phyloP scores from a whole-genome alignment of 2,797 vertebrate genomes.

The Pterois miles region DNA sequence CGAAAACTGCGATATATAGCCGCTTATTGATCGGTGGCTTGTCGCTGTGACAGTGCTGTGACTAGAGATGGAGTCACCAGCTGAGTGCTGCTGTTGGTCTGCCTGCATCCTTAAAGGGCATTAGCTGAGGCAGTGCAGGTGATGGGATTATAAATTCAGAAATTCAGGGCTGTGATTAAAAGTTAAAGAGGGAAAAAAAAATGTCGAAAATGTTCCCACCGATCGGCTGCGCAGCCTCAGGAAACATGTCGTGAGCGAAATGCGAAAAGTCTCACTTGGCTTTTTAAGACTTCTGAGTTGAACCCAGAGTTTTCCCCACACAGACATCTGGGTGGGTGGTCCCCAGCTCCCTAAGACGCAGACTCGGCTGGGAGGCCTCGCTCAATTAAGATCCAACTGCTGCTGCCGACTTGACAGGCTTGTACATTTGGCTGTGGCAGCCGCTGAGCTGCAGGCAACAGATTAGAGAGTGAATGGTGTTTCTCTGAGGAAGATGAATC shows the following conservation, averaged over 20 bases:
- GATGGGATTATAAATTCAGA: slow-evolving; percentile 9
- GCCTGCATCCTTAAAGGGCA: background rate
- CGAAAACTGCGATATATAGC: slow-evolving; percentile 29
- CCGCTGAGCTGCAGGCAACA: slow-evolving; percentile 62
- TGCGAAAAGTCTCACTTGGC: slow-evolving; percentile 21
- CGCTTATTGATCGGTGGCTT: slow-evolving; percentile 51
- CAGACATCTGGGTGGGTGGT: slow-evolving; percentile 54
- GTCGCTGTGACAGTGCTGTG: slow-evolving; percentile 21
- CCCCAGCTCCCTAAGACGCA: slow-evolving; percentile 28
- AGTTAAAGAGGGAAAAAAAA: background rate
- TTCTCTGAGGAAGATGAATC: slow-evolving; percentile 58
- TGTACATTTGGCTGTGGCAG: slow-evolving; percentile 51
- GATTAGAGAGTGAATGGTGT: slow-evolving; percentile 68
- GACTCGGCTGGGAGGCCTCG: slow-evolving; percentile 45
- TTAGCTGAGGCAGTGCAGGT: background rate
- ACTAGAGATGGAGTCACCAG: slow-evolving; percentile 13
- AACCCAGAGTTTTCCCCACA: slow-evolving; percentile 16
- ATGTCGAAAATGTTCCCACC: background rate
- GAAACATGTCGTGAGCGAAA: slow-evolving; percentile 25
- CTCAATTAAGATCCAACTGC: slow-evolving; percentile 69
- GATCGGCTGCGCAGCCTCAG: slow-evolving; percentile 1
- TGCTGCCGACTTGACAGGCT: slow-evolving; percentile 55
- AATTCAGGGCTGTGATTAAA: background rate
- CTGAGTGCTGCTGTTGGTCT: background rate
- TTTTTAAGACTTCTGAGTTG: slow-evolving; percentile 44